Evolutionary conservation across 2,113 vertebrate species (phyloP).

Genomic region (Periophthalmodon schlosseri): DNA sequence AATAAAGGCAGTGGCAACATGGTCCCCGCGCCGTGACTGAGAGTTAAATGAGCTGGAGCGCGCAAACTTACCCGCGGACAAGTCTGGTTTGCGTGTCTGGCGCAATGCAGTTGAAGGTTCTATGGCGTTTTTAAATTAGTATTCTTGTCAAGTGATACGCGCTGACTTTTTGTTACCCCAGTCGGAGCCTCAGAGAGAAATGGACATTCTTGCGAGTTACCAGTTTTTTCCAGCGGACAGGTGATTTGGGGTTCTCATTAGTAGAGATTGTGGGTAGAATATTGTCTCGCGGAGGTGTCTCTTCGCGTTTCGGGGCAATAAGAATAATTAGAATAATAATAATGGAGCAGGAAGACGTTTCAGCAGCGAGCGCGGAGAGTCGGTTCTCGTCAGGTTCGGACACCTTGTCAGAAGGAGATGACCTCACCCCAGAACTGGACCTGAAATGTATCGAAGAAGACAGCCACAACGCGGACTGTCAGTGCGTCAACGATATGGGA

Average conservation of each 20-base stretch:
- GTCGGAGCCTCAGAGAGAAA: neutral
- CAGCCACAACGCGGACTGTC: neutral
- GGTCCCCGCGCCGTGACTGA: neutral
- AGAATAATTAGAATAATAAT: neutral
- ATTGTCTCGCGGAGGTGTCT: neutral
- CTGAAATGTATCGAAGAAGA: neutral
- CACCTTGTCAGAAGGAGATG: slow-evolving; percentile 54
- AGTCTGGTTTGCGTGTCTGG: neutral
- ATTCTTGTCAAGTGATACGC: neutral
- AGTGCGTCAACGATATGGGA: slow-evolving; percentile 1
- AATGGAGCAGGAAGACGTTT: slow-evolving; percentile 26
- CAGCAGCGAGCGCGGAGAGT: slow-evolving; percentile 12
- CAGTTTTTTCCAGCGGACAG: slow-evolving; percentile 23
- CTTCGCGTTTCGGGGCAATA: too few relatives aligned
- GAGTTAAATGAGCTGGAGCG: neutral
- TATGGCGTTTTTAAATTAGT: neutral
- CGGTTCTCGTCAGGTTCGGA: slow-evolving; percentile 46
- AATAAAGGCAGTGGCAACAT: slow-evolving; percentile 18
- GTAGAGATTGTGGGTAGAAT: neutral
- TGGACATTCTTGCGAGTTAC: neutral
- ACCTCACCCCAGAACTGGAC: neutral
- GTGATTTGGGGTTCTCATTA: slow-evolving; percentile 45
- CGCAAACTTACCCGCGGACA: neutral
- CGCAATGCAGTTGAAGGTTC: neutral
- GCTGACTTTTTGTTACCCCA: slow-evolving; percentile 22